Evolutionary conservation across 2,888 invertebrate species (phyloP).

Genomic region (Lycia hirtaria): DNA sequence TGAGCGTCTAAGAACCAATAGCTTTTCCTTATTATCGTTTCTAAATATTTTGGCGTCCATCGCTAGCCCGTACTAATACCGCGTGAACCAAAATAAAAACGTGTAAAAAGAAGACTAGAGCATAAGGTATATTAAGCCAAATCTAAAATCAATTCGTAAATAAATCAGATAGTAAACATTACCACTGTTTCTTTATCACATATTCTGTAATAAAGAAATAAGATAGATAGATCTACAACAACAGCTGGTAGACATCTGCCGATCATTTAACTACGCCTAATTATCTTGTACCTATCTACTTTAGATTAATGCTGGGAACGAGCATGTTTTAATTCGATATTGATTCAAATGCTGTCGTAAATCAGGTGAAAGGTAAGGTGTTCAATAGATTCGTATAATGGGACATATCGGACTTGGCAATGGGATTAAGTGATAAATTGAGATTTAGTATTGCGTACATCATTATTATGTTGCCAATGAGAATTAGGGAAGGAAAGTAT

Average conservation of each 20-base stretch:
- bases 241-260: slow-evolving; percentile 53
- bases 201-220: slow-evolving; percentile 14
- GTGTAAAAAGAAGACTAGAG: no score
- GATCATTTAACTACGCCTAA: slow-evolving; percentile 36
- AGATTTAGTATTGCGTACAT: not conserved
- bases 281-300: slow-evolving; percentile 19
- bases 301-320: slow-evolving; percentile 2
- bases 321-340: slow-evolving; percentile 6
- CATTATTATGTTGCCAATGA: not conserved
- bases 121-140: no score
- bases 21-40: no score
- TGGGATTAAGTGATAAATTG: not conserved
- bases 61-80: no score
- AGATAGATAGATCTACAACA: slow-evolving; percentile 31
- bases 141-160: no score
- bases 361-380: not conserved
- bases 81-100: no score
- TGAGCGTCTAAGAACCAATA: no score
- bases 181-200: no score
- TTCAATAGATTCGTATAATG: slow-evolving; percentile 7
- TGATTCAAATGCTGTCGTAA: slow-evolving; percentile 10
- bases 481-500: not conserved
- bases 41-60: no score
- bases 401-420: slow-evolving; percentile 7
- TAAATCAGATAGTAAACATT: no score